phyloP scores from a whole-genome alignment of 2,888 invertebrate genomes.

The Cephonodes hylas region DNA sequence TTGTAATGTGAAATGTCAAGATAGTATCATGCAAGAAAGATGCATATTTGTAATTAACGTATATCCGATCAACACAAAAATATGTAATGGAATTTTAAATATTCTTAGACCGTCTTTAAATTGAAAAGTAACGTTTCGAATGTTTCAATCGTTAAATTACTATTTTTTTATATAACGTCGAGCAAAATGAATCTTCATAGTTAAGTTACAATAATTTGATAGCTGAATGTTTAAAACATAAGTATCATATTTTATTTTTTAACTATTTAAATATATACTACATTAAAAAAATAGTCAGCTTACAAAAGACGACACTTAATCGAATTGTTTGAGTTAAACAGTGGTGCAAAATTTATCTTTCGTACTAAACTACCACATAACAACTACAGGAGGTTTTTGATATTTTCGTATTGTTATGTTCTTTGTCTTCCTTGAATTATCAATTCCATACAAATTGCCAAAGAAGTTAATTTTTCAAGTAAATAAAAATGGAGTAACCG shows the following conservation, averaged over 20 bases:
- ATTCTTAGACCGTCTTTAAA: no score
- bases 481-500: background rate
- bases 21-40: background rate
- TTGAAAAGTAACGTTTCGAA: no score
- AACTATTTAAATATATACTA: no score
- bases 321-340: no score
- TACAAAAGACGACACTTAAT: no score
- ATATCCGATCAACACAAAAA: background rate
- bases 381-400: background rate
- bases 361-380: background rate
- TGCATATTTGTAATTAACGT: background rate
- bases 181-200: background rate
- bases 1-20: background rate
- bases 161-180: background rate
- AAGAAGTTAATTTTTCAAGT: conserved; percentile 9
- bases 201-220: background rate
- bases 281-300: no score
- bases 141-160: no score
- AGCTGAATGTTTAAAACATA: no score
- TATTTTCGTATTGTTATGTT: background rate
- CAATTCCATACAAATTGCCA: background rate
- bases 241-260: no score
- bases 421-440: conserved; percentile 5
- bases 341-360: background rate
- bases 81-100: no score